Percentiles rank a stretch among this genome's conserved stretches.
Conservation (phyloP, 1,140 invertebrate genomes). For the Penaeus japonicus region DNA sequence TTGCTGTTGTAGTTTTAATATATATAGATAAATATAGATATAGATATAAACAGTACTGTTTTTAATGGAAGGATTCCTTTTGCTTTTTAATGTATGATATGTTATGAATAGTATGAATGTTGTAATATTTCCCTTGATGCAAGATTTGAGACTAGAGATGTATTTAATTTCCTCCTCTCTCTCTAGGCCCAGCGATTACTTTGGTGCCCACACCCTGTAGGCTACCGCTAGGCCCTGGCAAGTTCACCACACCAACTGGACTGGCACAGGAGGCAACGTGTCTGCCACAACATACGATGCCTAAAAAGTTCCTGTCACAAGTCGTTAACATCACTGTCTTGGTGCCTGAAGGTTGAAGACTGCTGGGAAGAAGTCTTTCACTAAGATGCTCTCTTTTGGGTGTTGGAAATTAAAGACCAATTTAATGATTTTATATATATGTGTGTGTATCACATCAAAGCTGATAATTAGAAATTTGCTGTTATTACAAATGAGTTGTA, state of each 20-base stretch:
- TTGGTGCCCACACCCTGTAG: constrained; percentile 99
- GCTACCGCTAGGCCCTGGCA: constrained; percentile 83
- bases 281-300: constrained; percentile 95
- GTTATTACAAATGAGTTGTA: too few relatives aligned
- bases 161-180: constrained; percentile 48
- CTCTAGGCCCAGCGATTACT: constrained; percentile 96
- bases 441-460: too few relatives aligned
- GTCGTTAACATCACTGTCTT: too few relatives aligned
- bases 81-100: too few relatives aligned
- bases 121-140: not conserved
- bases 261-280: constrained; percentile 95
- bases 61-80: too few relatives aligned
- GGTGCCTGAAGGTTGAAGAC: too few relatives aligned
- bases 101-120: not conserved
- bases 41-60: not conserved
- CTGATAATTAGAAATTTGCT: too few relatives aligned
- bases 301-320: constrained; percentile 65
- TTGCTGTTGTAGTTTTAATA: not conserved
- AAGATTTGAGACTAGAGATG: not conserved
- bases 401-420: too few relatives aligned
- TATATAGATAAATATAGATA: too few relatives aligned
- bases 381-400: too few relatives aligned
- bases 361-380: too few relatives aligned
- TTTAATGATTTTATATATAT: too few relatives aligned
- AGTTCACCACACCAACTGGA: constrained; percentile 99